Evolutionary conservation across 1,140 invertebrate species (phyloP), one percentile per base, ranked within the genome.

Genomic region (Aphelinus atriplicis): DNA sequence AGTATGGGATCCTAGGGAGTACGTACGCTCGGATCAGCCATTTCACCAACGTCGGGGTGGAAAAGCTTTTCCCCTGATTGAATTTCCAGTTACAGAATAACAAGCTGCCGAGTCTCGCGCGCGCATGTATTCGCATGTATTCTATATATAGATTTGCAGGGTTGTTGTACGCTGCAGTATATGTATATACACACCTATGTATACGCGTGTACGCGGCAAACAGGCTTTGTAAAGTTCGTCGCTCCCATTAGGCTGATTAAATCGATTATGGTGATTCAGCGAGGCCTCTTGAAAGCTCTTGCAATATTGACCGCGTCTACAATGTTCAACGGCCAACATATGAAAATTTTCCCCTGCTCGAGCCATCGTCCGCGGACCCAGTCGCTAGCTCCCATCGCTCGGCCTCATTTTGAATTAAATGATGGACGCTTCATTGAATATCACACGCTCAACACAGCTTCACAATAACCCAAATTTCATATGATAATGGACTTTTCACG

Each of bases 201-300:
- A 60, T 26, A 26, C 26, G 26, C 0, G 26, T 26, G 26, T 26
- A 26, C 26, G 26, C 26, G 26, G 26, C 26, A 46, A 6, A 51
- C 2, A 7, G 7, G 43, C 2, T 6, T 58, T 65, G 0, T 56
- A 65, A 65, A 65, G 45, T 65, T 72, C 48, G 57, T 63, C 46
- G n/a, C 1, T n/a, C 42, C 57, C 65, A 75, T 75, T 69, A 75
- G 46, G 10, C n/a, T 75, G 10, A 75, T 75, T 75, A 69, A 69
- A 58, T 75, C 42, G 45, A 75, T 64, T 69, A 4, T 63, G 26
- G 26, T 26, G 26, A 26, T 26, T 26, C 26, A 26, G 26, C 26
- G 26, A 26, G 26, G 26, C 26, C 26, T 26, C 26, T 26, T 26
- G 26, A 26, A 26, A 26, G 26, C 26, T 26, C 26, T 26, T 26